Conservation (phyloP, 1,140 invertebrate species). For the Ridgeia piscesae region DNA sequence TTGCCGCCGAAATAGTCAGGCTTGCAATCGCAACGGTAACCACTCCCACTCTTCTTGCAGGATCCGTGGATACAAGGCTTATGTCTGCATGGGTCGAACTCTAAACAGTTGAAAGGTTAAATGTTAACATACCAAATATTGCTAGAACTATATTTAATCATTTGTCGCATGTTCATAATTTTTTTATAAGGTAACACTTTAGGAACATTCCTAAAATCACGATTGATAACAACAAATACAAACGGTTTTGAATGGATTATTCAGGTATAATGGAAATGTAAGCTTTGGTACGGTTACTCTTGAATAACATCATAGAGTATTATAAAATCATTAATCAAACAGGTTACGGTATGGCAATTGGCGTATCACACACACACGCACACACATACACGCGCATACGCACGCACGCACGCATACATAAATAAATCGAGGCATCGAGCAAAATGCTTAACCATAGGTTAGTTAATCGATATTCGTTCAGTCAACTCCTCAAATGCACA, state of each 20-base stretch:
- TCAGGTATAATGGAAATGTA: too few relatives aligned
- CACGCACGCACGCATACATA: not conserved
- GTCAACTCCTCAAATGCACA: not conserved
- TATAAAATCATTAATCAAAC: not conserved
- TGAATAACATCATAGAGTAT: not conserved
- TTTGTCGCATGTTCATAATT: not conserved
- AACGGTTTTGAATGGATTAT: too few relatives aligned
- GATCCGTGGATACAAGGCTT: not conserved
- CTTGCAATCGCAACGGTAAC: not conserved
- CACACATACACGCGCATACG: not conserved
- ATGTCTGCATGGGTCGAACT: not conserved
- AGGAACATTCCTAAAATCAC: not conserved
- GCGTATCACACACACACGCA: not conserved
- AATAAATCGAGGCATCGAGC: not conserved
- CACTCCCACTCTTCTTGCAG: not conserved
- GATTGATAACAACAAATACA: not conserved
- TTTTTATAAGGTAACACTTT: not conserved
- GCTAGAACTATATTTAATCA: not conserved
- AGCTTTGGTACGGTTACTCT: too few relatives aligned
- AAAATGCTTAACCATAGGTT: too few relatives aligned
- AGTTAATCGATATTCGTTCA: not conserved
- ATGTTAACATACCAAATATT: not conserved
- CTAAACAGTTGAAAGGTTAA: not conserved
- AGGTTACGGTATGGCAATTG: not conserved
- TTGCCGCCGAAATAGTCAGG: not conserved